A percentile compares a stretch with the other conserved stretches of the same genome.
These are phyloP conservation scores for Mongoloraphidia duomilia DNA, from an alignment of 2,888 invertebrate genomes.

Conservation along the genomic window DNA sequence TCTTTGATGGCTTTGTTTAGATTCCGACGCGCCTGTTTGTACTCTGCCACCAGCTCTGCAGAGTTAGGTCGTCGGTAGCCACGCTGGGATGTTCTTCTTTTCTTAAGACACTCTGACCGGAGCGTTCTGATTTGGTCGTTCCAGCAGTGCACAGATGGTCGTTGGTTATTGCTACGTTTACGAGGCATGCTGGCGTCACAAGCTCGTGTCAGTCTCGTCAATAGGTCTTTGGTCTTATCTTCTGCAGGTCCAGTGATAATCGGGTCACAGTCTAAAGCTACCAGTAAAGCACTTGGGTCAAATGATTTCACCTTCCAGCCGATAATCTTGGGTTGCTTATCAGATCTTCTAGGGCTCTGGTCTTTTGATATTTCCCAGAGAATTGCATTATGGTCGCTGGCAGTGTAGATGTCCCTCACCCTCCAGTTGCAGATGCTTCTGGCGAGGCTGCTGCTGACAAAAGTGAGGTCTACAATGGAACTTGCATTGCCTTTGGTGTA, in stretches of 20 bases:
- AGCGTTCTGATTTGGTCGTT: conserved; percentile 5
- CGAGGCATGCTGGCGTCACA: neutral
- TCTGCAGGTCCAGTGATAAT: neutral
- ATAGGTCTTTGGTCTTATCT: neutral
- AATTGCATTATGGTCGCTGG: conserved; percentile 12
- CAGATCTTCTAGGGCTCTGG: conserved; percentile 3
- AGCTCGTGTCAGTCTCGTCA: neutral
- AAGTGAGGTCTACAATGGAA: conserved; percentile 16
- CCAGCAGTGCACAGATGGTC: too few relatives aligned
- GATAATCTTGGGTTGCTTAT: neutral
- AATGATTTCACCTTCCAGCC: conserved; percentile 2
- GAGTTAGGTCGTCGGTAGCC: neutral
- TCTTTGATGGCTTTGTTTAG: neutral
- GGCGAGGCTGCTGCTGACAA: conserved; percentile 11
- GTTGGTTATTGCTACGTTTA: neutral
- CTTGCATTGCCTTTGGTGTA: conserved; percentile 10
- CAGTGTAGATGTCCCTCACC: conserved; percentile 11
- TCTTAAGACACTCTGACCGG: neutral
- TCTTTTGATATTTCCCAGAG: conserved; percentile 6
- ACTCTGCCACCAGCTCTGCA: conserved; percentile 2
- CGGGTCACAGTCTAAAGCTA: neutral
- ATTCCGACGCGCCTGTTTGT: conserved; percentile 4
- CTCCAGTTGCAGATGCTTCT: conserved; percentile 8
- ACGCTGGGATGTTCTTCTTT: conserved; percentile 2
- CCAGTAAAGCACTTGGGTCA: neutral